phyloP scores from a whole-genome alignment of 1,140 invertebrate genomes.

The Trichonephila clavata region DNA sequence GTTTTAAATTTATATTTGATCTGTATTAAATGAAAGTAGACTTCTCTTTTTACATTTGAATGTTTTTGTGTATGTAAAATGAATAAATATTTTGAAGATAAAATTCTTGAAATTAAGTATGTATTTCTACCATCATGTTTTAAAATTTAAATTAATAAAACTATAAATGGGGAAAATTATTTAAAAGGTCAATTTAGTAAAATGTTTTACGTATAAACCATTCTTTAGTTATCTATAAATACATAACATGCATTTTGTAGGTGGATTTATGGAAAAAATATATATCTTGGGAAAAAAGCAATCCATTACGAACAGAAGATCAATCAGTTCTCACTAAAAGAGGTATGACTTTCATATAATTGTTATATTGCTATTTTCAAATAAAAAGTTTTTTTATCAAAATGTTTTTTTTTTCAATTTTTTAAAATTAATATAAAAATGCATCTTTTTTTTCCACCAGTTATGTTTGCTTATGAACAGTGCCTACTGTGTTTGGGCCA shows the following conservation, averaged over 20 bases:
- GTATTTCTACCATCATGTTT: no score
- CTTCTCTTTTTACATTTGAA: no score
- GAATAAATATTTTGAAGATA: no score
- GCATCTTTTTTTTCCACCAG: conserved; percentile 82
- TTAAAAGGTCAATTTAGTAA: no score
- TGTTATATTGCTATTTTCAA: background rate
- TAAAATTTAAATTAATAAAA: no score
- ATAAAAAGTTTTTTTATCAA: background rate
- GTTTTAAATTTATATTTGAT: no score
- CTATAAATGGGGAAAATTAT: no score
- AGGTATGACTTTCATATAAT: conserved; percentile 79
- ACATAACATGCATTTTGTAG: conserved; percentile 81
- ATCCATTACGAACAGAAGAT: conserved; percentile 97
- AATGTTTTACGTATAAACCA: no score
- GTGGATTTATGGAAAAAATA: conserved; percentile 99
- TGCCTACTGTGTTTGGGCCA: conserved; percentile 97
- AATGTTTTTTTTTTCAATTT: background rate
- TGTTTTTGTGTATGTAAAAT: no score
- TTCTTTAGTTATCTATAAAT: no score
- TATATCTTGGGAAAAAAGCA: conserved; percentile 97
- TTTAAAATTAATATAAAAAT: background rate
- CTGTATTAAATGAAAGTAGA: no score
- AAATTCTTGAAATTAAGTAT: no score
- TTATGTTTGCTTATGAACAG: conserved; percentile 99
- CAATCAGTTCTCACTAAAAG: conserved; percentile 94